A percentile compares a stretch with the other conserved stretches of the same genome.
Conservation (phyloP, 2,888 invertebrate species). For the Archips xylosteana region DNA sequence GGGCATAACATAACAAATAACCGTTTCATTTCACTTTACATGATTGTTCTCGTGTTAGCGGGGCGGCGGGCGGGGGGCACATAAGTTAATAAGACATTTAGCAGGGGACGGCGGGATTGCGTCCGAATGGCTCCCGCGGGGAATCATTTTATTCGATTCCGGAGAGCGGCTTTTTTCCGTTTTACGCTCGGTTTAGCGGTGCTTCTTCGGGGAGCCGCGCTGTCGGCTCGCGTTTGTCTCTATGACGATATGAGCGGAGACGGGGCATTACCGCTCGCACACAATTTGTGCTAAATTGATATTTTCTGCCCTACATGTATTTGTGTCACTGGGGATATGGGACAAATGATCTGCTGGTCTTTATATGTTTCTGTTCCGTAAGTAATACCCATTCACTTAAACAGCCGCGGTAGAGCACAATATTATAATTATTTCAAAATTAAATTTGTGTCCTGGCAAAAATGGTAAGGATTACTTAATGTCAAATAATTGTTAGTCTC, state of each 20-base stretch:
- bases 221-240: constrained; percentile 67
- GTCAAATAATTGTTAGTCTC: no score
- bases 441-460: no score
- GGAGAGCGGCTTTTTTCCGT: constrained; percentile 83
- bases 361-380: constrained; percentile 3
- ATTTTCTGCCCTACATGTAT: constrained; percentile 47
- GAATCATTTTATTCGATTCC: constrained; percentile 91
- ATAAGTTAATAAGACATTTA: constrained; percentile 86
- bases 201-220: constrained; percentile 51
- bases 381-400: background rate
- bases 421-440: no score
- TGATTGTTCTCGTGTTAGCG: constrained; percentile 82
- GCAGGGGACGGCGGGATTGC: constrained; percentile 86
- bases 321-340: constrained; percentile 60
- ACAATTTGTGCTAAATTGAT: constrained; percentile 57
- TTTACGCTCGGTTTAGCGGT: constrained; percentile 84
- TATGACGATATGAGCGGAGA: constrained; percentile 66
- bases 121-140: constrained; percentile 90
- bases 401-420: background rate
- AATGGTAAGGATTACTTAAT: no score
- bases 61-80: constrained; percentile 68
- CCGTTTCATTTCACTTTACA: constrained; percentile 86
- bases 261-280: constrained; percentile 62
- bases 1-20: constrained; percentile 84
- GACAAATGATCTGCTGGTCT: constrained; percentile 44